Percentiles rank a stretch among this genome's conserved stretches.
Conservation (phyloP, 2,888 invertebrate species). For the Cryptus armator region DNA sequence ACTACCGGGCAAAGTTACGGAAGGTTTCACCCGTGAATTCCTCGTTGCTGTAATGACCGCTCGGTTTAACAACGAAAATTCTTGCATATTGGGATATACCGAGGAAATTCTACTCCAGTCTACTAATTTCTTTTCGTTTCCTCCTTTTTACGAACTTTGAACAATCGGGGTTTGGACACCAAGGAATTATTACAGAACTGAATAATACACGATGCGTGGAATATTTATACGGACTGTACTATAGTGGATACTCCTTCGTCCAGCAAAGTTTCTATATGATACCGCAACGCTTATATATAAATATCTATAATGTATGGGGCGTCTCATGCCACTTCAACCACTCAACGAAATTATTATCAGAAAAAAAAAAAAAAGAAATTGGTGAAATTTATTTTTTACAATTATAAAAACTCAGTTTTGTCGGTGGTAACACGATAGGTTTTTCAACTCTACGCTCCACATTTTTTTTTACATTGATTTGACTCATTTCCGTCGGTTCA, state of each 20-base stretch:
- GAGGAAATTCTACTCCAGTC: conserved; percentile 7
- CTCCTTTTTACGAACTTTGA: background rate
- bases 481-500: background rate
- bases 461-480: background rate
- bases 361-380: background rate
- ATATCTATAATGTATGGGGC: conserved; percentile 23
- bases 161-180: background rate
- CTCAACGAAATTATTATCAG: no score
- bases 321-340: background rate
- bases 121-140: background rate
- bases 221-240: conserved; percentile 30
- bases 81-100: conserved; percentile 10
- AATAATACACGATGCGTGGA: background rate
- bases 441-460: background rate
- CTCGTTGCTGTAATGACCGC: conserved; percentile 2
- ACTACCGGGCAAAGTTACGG: conserved; percentile 26
- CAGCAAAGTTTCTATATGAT: conserved; percentile 19
- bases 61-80: background rate
- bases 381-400: background rate
- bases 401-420: background rate
- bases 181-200: background rate
- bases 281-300: conserved; percentile 13
- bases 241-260: conserved; percentile 11
- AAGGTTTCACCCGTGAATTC: conserved; percentile 26
- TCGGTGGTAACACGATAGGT: background rate